phyloP scores from a whole-genome alignment of 2,797 vertebrate genomes.

The Lemur catta region DNA sequence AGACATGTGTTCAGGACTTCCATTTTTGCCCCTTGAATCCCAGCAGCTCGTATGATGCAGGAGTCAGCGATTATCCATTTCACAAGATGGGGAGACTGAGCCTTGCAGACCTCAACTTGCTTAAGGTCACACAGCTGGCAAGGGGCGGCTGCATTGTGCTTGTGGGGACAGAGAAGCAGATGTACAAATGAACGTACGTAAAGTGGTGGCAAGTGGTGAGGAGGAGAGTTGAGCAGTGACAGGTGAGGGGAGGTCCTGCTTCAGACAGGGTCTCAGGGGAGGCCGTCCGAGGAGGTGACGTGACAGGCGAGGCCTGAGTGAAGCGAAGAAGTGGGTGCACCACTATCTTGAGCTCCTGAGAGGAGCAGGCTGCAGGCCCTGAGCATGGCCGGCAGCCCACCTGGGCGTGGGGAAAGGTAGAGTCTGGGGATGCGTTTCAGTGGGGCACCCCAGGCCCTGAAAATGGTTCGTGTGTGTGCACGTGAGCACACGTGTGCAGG shows the following conservation, averaged over 20 bases:
- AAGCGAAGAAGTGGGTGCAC: rapidly evolving
- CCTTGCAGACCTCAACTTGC: neutral
- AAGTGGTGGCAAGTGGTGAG: neutral
- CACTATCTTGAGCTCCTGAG: neutral
- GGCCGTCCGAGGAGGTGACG: neutral
- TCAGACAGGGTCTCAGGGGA: neutral
- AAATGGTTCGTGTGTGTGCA: neutral
- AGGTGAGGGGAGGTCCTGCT: neutral
- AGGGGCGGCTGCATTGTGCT: neutral
- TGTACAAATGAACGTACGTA: neutral
- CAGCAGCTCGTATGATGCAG: no score
- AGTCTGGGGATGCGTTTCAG: neutral
- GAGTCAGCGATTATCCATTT: no score
- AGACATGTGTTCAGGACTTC: no score
- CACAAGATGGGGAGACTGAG: no score
- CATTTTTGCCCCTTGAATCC: no score
- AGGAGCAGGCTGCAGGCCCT: no score
- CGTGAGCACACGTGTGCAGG: neutral
- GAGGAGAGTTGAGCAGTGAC: neutral
- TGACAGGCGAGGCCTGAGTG: neutral
- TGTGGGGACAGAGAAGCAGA: neutral
- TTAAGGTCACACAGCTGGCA: neutral
- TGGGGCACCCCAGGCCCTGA: neutral
- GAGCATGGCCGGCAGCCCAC: neutral
- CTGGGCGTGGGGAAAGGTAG: neutral